Percentiles rank a stretch among this genome's conserved stretches.
These are phyloP conservation scores for Drosophila nannoptera DNA, from an alignment of 1,140 invertebrate genomes.

Conservation along the genomic window DNA sequence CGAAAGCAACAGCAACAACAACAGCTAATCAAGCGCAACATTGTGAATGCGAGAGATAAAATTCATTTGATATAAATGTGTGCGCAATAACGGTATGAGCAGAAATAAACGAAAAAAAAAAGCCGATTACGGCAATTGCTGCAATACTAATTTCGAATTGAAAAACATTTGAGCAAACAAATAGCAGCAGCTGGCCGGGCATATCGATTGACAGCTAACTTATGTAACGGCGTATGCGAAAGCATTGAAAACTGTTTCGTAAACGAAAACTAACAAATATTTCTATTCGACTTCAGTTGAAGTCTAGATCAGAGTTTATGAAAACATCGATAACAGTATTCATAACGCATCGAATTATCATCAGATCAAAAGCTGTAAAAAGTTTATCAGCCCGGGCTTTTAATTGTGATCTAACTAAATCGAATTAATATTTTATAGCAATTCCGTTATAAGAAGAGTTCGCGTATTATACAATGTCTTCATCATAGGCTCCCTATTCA, in stretches of 20 bases:
- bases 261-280: too few relatives aligned
- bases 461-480: not conserved
- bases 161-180: slow-evolving; percentile 10
- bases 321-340: too few relatives aligned
- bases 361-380: too few relatives aligned
- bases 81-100: slow-evolving; percentile 8
- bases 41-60: slow-evolving; percentile 43
- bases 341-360: too few relatives aligned
- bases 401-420: too few relatives aligned
- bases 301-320: too few relatives aligned
- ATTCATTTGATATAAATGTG: slow-evolving; percentile 27
- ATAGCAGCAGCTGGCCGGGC: slow-evolving; percentile 11
- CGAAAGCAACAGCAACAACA: slow-evolving; percentile 16
- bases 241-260: too few relatives aligned
- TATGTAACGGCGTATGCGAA: not conserved
- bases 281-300: too few relatives aligned
- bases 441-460: not conserved
- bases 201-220: slow-evolving; percentile 12
- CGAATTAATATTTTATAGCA: not conserved
- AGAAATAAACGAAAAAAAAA: slow-evolving; percentile 6
- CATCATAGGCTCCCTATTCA: not conserved
- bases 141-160: slow-evolving; percentile 30
- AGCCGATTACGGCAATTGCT: slow-evolving; percentile 39
- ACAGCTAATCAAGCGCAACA: slow-evolving; percentile 39
- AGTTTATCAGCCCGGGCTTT: too few relatives aligned